Percentiles rank a stretch among this genome's conserved stretches.
These are phyloP conservation scores for Euzetes globulus DNA, from an alignment of 2,888 invertebrate genomes.

Conservation along the genomic window DNA sequence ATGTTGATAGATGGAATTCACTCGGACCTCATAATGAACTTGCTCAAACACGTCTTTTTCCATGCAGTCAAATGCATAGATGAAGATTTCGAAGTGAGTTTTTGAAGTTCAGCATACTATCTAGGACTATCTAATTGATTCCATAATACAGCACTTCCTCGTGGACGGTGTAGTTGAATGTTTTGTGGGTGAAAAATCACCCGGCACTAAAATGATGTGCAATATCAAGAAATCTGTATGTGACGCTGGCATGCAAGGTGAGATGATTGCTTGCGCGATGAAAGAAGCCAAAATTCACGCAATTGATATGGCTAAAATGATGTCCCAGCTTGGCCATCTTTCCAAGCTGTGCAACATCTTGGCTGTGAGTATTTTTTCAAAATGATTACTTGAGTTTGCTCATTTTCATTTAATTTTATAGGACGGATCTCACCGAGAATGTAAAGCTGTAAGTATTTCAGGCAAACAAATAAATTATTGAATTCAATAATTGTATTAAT, in stretches of 20 bases:
- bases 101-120: neutral
- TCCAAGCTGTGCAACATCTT: neutral
- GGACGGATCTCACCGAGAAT: neutral
- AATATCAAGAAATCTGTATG: neutral
- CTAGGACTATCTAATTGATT: neutral
- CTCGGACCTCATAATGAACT: neutral
- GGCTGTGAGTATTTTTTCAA: neutral
- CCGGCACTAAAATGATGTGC: neutral
- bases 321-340: neutral
- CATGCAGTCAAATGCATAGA: neutral
- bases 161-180: neutral
- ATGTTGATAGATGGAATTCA: neutral
- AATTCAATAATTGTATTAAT: neutral
- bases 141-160: neutral
- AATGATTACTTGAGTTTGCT: too few relatives aligned
- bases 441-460: neutral
- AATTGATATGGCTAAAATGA: neutral
- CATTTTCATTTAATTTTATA: neutral
- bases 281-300: neutral
- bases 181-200: neutral
- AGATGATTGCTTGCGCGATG: neutral
- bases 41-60: neutral
- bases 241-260: neutral
- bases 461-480: neutral
- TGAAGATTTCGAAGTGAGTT: neutral